These are phyloP conservation scores for Corythaixoides concolor DNA, from an alignment of 2,113 vertebrate genomes.

Conservation along the genomic window DNA sequence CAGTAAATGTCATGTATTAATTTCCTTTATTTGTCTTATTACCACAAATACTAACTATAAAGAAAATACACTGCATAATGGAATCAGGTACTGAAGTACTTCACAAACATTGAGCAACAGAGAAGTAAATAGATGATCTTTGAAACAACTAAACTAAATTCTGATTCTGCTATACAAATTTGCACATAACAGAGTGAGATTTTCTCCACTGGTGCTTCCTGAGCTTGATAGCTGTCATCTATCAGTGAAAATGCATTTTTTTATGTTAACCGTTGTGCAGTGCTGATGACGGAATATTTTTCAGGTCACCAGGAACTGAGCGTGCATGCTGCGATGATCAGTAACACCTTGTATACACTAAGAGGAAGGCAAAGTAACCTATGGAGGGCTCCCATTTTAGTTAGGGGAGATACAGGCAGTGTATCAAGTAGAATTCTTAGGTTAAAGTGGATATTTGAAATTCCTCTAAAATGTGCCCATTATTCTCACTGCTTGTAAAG, in stretches of 20 bases:
- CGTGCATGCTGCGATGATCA: accelerated
- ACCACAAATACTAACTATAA: background rate
- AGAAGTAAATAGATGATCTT: background rate
- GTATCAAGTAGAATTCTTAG: background rate
- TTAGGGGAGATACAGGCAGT: background rate
- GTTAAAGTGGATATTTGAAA: background rate
- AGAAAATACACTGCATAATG: background rate
- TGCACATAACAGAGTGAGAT: background rate
- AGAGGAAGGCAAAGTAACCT: background rate
- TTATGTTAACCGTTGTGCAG: background rate
- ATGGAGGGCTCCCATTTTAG: background rate
- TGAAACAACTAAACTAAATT: background rate
- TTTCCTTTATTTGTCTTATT: slow-evolving; percentile 27
- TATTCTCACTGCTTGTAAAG: background rate
- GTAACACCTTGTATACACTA: background rate
- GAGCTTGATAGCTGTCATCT: background rate
- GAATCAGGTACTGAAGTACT: background rate
- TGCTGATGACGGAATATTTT: background rate
- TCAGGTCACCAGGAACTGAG: accelerated
- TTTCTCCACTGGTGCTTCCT: background rate
- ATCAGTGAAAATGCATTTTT: background rate
- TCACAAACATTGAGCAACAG: background rate
- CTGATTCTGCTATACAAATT: background rate
- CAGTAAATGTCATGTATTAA: background rate
- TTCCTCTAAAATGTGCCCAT: background rate